A percentile compares a stretch with the other conserved stretches of the same genome.
Conservation (phyloP, 2,797 vertebrate genomes). For the Smutsia temminckii region DNA sequence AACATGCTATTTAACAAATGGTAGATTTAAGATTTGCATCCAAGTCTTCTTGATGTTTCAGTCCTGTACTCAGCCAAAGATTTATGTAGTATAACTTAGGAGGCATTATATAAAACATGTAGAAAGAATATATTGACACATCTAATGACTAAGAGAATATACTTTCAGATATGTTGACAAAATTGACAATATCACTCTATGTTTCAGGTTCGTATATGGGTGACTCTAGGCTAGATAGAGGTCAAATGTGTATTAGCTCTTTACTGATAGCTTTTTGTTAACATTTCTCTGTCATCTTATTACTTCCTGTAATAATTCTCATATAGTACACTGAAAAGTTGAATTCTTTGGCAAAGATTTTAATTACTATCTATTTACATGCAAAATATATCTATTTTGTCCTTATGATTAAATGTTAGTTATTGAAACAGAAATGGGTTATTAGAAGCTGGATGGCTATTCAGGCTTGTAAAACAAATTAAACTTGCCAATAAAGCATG, state of each 20-base stretch:
- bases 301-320: not conserved
- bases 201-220: not conserved
- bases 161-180: not conserved
- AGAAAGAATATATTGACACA: not conserved
- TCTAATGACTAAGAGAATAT: not conserved
- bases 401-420: conserved; percentile 75
- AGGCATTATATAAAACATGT: not conserved
- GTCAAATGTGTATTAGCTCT: not conserved
- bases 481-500: conserved; percentile 85
- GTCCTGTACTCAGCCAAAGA: not conserved
- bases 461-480: conserved; percentile 85
- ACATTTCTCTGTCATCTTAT: conserved; percentile 12
- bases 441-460: conserved; percentile 83
- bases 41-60: not conserved
- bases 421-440: conserved; percentile 78
- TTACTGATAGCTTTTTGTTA: not conserved
- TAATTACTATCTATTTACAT: conserved; percentile 25
- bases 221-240: not conserved
- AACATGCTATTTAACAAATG: not conserved
- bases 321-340: not conserved
- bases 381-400: conserved; percentile 71
- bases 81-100: not conserved
- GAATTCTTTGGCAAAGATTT: not conserved
- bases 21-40: not conserved
- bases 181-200: not conserved